These are phyloP conservation scores for Dreissena polymorpha DNA, from an alignment of 1,140 invertebrate species.

Conservation along the genomic window DNA sequence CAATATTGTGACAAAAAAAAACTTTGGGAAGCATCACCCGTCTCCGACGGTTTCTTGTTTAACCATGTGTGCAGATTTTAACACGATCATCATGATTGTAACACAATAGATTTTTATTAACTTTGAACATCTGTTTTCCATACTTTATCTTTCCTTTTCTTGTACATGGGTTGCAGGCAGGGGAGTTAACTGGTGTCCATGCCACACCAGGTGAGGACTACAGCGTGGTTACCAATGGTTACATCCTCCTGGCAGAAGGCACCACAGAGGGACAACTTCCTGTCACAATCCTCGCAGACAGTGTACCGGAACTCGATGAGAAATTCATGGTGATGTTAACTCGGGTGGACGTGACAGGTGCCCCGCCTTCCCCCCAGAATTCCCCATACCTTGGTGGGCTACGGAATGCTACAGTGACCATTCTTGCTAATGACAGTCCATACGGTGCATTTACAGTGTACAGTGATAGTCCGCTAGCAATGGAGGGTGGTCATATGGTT, in stretches of 20 bases:
- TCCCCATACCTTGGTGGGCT: constrained; percentile 67
- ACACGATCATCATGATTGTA: too few species aligned
- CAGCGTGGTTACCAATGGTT: constrained; percentile 62
- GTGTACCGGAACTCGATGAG: constrained; percentile 75
- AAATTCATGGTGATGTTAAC: constrained; percentile 69
- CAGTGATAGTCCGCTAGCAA: constrained; percentile 65
- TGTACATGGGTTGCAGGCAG: constrained; percentile 49
- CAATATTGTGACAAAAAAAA: too few species aligned
- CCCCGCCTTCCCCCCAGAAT: constrained; percentile 57
- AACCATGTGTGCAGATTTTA: too few species aligned
- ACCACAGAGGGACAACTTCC: constrained; percentile 61
- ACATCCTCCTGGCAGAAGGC: constrained; percentile 68
- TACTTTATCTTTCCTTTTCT: too few species aligned
- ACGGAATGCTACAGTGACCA: constrained; percentile 64
- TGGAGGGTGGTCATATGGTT: constrained; percentile 60
- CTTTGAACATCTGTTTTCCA: too few species aligned
- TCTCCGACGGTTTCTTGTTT: too few species aligned
- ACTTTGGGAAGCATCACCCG: too few species aligned
- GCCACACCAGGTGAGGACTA: constrained; percentile 72
- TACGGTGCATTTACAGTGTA: constrained; percentile 74
- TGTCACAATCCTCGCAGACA: constrained; percentile 70
- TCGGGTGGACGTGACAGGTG: constrained; percentile 67
- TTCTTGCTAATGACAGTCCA: constrained; percentile 74
- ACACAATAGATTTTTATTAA: too few species aligned
- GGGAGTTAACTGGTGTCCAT: constrained; percentile 41